Conservation (phyloP, 2,888 invertebrate genomes). For the Pimpla rufipes region DNA sequence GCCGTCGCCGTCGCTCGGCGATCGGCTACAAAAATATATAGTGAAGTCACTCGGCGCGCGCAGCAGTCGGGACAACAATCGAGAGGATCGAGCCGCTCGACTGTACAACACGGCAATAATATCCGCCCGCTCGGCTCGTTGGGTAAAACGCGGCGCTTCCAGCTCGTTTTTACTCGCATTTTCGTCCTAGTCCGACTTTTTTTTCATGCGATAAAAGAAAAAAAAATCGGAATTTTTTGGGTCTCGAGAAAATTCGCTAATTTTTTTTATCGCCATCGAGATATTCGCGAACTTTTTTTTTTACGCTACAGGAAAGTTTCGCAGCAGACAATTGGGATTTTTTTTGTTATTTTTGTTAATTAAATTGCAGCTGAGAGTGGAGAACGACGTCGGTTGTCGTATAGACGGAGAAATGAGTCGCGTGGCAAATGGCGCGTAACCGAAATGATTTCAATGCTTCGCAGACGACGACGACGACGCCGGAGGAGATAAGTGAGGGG, state of each 20-base stretch:
- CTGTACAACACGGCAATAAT: conserved; percentile 1
- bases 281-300: background rate
- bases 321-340: background rate
- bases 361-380: background rate
- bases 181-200: background rate
- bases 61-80: conserved; percentile 23
- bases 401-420: background rate
- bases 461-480: conserved; percentile 13
- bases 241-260: too few relatives aligned
- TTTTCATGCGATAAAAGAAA: background rate
- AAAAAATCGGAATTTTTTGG: background rate
- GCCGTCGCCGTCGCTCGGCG: background rate
- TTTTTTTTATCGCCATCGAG: background rate
- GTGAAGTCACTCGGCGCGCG: conserved; percentile 44
- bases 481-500: conserved; percentile 43
- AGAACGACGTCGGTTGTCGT: background rate
- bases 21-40: conserved; percentile 44
- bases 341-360: too few relatives aligned
- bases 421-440: conserved; percentile 20
- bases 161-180: background rate
- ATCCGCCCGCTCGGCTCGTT: background rate
- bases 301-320: background rate
- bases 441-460: conserved; percentile 63
- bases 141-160: conserved; percentile 21
- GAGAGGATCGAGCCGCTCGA: conserved; percentile 11